phyloP scores from a whole-genome alignment of 2,888 invertebrate genomes.

The Microctonus brassicae region DNA sequence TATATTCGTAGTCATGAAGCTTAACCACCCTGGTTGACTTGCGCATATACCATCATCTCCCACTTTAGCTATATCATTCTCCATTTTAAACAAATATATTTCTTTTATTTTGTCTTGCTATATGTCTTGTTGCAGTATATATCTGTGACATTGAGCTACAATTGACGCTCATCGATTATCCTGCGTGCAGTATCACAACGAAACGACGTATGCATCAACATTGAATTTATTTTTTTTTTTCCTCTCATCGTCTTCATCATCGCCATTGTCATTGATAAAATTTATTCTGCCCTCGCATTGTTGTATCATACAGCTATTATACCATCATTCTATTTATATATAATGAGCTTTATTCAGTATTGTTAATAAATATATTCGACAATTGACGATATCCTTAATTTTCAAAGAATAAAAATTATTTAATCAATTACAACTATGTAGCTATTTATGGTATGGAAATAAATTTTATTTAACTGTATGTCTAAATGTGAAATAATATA shows the following conservation, averaged over 20 bases:
- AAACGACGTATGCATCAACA: neutral
- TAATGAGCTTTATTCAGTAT: too few relatives aligned
- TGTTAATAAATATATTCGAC: too few relatives aligned
- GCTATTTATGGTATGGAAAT: too few relatives aligned
- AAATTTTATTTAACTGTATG: too few relatives aligned
- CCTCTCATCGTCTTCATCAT: neutral
- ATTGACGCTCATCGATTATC: neutral
- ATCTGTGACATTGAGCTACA: neutral
- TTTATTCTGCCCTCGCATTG: too few relatives aligned
- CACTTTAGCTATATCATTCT: slow-evolving; percentile 31
- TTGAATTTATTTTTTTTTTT: neutral
- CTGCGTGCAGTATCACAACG: too few relatives aligned
- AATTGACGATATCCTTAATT: too few relatives aligned
- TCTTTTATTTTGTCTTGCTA: slow-evolving; percentile 23
- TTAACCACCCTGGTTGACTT: slow-evolving; percentile 36
- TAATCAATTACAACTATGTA: too few relatives aligned
- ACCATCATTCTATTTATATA: too few relatives aligned
- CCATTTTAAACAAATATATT: neutral
- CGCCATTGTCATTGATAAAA: neutral
- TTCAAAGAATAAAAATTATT: too few relatives aligned
- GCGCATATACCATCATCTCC: neutral
- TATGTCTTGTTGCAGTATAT: slow-evolving; percentile 20
- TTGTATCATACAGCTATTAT: too few relatives aligned
- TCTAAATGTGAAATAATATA: too few relatives aligned
- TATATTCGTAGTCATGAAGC: slow-evolving; percentile 8